Conservation (phyloP, 64 coral and sea anemone genomes). For the Hydrozoanthus tunicans region DNA sequence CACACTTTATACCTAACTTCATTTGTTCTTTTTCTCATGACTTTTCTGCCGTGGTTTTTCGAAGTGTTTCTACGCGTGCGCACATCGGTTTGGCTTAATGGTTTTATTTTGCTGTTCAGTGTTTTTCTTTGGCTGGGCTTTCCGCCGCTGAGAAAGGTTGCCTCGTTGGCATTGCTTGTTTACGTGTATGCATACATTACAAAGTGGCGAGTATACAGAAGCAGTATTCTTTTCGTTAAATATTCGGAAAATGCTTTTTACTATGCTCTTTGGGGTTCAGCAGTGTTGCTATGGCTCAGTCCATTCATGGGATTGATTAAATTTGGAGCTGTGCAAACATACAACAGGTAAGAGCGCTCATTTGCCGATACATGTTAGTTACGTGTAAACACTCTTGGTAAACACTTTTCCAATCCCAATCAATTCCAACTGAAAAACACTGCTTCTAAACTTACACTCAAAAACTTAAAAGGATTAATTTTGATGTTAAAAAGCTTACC, state of each 20-base stretch:
- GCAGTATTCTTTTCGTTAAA: constrained; percentile 6
- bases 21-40: constrained; percentile 44
- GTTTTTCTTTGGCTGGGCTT: constrained; percentile 62
- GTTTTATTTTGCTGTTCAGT: constrained; percentile 51
- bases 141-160: constrained; percentile 35
- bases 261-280: constrained; percentile 44
- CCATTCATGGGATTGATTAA: constrained; percentile 52
- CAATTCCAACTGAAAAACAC: no score
- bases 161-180: constrained; percentile 37
- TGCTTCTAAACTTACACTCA: no score
- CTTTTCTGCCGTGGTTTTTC: constrained; percentile 62
- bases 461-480: no score
- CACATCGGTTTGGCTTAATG: constrained; percentile 56
- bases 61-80: constrained; percentile 48
- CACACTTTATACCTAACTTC: constrained; percentile 27
- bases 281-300: constrained; percentile 33
- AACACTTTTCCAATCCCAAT: no score
- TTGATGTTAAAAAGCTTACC: no score
- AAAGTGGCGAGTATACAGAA: constrained; percentile 62
- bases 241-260: constrained; percentile 60
- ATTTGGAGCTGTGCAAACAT: constrained; percentile 57
- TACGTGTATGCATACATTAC: constrained; percentile 57
- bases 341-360: constrained; percentile 23
- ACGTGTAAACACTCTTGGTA: no score
- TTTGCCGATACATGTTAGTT: no score